Conservation (phyloP, 1,140 invertebrate genomes). For the Thaumetopoea pityocampa region DNA sequence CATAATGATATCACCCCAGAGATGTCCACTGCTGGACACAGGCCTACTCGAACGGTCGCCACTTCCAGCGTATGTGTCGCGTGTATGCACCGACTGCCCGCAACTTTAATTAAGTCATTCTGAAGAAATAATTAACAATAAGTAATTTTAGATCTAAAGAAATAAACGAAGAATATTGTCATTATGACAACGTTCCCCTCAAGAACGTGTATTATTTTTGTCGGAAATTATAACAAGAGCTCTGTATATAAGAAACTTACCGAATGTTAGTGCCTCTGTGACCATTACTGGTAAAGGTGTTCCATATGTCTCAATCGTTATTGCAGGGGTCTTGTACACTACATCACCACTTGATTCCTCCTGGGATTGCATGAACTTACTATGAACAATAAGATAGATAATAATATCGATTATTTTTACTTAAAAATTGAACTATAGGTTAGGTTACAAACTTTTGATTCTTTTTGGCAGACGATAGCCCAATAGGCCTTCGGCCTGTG, state of each 20-base stretch:
- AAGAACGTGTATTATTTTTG: no score
- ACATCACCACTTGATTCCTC: slow-evolving; percentile 77
- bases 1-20: no score
- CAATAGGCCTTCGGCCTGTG: slow-evolving; percentile 53
- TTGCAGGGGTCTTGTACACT: slow-evolving; percentile 81
- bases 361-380: slow-evolving; percentile 40
- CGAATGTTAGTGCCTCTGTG: slow-evolving; percentile 90
- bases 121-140: no score
- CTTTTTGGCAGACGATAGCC: slow-evolving; percentile 59
- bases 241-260: slow-evolving; percentile 71
- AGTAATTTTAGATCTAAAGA: no score
- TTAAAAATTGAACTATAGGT: slow-evolving; percentile 24
- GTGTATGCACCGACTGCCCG: no score
- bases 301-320: slow-evolving; percentile 86
- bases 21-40: no score
- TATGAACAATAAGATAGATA: slow-evolving; percentile 23
- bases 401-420: slow-evolving; percentile 3
- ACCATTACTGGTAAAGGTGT: slow-evolving; percentile 89
- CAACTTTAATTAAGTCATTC: no score
- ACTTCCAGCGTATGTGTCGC: no score
- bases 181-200: no score
- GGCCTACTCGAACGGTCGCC: no score
- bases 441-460: slow-evolving; percentile 55
- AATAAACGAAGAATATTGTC: no score
- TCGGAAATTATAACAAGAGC: no score